Conservation (phyloP, 1,140 invertebrate species). For the Hyles euphorbiae region DNA sequence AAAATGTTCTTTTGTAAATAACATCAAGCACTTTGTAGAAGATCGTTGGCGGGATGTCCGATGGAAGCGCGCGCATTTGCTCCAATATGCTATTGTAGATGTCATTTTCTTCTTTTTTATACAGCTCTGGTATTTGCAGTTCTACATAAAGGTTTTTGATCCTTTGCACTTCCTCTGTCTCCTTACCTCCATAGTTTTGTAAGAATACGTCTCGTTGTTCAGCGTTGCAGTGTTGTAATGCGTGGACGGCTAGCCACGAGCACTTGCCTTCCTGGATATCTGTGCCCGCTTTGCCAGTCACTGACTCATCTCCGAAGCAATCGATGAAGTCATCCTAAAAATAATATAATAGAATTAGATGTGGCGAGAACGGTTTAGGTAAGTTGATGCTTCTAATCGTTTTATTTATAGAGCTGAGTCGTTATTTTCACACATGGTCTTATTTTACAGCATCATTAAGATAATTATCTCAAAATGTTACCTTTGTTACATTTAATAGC, state of each 20-base stretch:
- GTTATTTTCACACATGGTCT: no score
- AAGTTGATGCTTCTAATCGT: no score
- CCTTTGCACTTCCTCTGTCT: constrained; percentile 79
- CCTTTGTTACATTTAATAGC: no score
- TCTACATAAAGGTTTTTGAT: constrained; percentile 88
- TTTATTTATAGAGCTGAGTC: no score
- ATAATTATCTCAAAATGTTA: no score
- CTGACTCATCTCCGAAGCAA: constrained; percentile 85
- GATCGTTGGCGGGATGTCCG: constrained; percentile 28
- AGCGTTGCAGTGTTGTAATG: constrained; percentile 81
- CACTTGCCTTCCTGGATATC: constrained; percentile 96
- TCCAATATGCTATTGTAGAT: constrained; percentile 37
- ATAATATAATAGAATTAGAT: not conserved
- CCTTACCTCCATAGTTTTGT: constrained; percentile 82
- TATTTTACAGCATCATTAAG: no score
- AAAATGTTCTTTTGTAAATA: constrained; percentile 35
- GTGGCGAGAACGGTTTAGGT: no score
- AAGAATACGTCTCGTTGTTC: constrained; percentile 82
- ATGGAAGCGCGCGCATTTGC: constrained; percentile 22
- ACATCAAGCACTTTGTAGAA: constrained; percentile 44
- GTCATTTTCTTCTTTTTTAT: constrained; percentile 31
- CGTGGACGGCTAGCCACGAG: constrained; percentile 90
- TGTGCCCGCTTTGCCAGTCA: constrained; percentile 89
- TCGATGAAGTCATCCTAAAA: constrained; percentile 90
- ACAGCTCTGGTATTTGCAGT: constrained; percentile 77